These are phyloP conservation scores for Xylocopa sonorina DNA, from an alignment of 1,140 invertebrate genomes.

Conservation along the genomic window DNA sequence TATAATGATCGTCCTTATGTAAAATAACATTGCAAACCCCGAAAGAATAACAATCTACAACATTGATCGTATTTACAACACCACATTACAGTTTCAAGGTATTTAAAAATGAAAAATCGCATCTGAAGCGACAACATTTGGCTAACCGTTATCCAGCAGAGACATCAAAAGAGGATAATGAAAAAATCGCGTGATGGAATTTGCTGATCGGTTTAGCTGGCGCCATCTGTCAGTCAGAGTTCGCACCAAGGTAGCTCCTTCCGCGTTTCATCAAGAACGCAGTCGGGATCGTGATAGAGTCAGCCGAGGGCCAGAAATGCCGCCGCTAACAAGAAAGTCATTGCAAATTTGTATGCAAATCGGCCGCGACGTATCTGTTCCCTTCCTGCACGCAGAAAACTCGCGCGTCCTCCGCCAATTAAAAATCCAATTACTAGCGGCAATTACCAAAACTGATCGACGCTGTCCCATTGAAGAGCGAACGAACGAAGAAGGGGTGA, in stretches of 20 bases:
- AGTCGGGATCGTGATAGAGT: conserved; percentile 46
- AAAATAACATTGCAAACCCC: no score
- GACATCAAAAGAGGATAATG: neutral
- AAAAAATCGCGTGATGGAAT: conserved; percentile 1
- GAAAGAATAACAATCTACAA: no score
- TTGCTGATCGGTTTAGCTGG: conserved; percentile 13
- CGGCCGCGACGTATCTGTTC: no score
- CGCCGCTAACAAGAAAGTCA: conserved; percentile 31
- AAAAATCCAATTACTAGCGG: neutral
- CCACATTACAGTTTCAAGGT: no score
- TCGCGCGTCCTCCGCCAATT: neutral
- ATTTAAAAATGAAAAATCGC: neutral
- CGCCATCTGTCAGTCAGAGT: conserved; percentile 48
- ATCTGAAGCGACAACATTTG: neutral
- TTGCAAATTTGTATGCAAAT: conserved; percentile 40
- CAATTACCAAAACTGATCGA: no score
- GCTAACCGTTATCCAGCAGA: neutral
- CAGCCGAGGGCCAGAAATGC: neutral
- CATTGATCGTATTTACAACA: no score
- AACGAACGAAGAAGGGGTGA: no score
- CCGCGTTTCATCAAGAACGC: conserved; percentile 60
- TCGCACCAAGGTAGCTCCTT: conserved; percentile 33
- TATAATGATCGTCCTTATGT: no score
- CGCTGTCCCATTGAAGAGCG: neutral
- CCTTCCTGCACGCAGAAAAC: neutral